Evolutionary conservation across 2,888 invertebrate genomes (phyloP).

Genomic region (Priocnemis perturbator): DNA sequence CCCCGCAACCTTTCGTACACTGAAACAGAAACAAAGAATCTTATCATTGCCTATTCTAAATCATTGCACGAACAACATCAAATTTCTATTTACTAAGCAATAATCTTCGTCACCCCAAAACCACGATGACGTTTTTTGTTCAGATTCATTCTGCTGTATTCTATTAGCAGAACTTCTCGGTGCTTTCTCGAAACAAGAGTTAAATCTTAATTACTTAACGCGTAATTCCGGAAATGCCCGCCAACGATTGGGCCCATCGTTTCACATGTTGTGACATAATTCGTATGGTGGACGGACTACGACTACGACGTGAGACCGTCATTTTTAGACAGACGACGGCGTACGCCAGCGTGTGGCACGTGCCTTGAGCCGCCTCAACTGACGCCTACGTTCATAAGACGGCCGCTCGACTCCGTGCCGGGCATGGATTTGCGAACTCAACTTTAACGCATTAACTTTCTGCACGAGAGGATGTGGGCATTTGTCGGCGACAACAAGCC

Average conservation of each 20-base stretch:
- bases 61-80: too few relatives aligned
- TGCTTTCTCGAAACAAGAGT: too few relatives aligned
- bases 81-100: too few relatives aligned
- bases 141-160: too few relatives aligned
- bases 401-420: conserved; percentile 47
- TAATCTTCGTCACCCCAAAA: too few relatives aligned
- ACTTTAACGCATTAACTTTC: conserved; percentile 66
- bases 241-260: conserved; percentile 25
- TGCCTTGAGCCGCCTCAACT: conserved; percentile 53
- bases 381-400: conserved; percentile 65
- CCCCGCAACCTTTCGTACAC: conserved; percentile 88
- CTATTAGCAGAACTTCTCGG: too few relatives aligned
- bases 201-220: conserved; percentile 20
- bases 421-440: conserved; percentile 71
- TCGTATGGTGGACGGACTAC: conserved; percentile 4
- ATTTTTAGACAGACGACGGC: conserved; percentile 32
- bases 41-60: too few relatives aligned
- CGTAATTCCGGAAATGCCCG: conserved; percentile 20
- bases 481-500: conserved; percentile 56
- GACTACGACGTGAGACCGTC: conserved; percentile 27
- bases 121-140: too few relatives aligned
- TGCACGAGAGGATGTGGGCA: conserved; percentile 63
- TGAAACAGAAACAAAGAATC: conserved; percentile 76
- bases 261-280: conserved; percentile 28
- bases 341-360: conserved; percentile 55